These are phyloP conservation scores for Thyatira batis DNA, from an alignment of 2,888 invertebrate species.

Conservation along the genomic window DNA sequence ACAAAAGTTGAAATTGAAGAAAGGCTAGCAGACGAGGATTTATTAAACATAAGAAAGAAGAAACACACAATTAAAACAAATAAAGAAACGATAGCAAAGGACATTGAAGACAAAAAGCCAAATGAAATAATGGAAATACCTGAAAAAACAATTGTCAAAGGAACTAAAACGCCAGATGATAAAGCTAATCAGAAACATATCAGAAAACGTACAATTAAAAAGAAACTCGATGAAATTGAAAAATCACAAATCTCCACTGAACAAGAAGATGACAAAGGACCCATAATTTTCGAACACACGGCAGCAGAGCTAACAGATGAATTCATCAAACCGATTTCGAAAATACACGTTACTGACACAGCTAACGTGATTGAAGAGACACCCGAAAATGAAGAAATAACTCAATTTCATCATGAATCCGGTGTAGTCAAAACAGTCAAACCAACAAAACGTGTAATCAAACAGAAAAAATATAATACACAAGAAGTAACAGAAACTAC, in stretches of 20 bases:
- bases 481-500: constrained; percentile 62
- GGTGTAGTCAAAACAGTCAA: constrained; percentile 44
- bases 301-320: constrained; percentile 48
- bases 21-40: constrained; percentile 52
- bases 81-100: constrained; percentile 31
- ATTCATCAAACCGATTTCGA: constrained; percentile 26
- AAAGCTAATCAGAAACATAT: constrained; percentile 25
- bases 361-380: constrained; percentile 47
- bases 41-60: constrained; percentile 26
- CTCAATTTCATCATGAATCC: constrained; percentile 40
- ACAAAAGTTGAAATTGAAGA: constrained; percentile 60
- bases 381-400: constrained; percentile 14
- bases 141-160: constrained; percentile 26
- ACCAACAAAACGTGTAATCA: constrained; percentile 41
- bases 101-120: constrained; percentile 55
- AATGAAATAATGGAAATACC: constrained; percentile 53
- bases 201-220: constrained; percentile 59
- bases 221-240: constrained; percentile 67
- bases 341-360: constrained; percentile 32
- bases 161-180: constrained; percentile 16
- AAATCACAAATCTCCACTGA: constrained; percentile 32
- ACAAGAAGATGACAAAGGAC: constrained; percentile 47
- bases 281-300: constrained; percentile 26
- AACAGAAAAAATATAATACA: constrained; percentile 46
- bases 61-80: constrained; percentile 52